Conservation (phyloP, 37 sponge, comb jelly and placozoan species). For the Petrosia ficiformis region DNA sequence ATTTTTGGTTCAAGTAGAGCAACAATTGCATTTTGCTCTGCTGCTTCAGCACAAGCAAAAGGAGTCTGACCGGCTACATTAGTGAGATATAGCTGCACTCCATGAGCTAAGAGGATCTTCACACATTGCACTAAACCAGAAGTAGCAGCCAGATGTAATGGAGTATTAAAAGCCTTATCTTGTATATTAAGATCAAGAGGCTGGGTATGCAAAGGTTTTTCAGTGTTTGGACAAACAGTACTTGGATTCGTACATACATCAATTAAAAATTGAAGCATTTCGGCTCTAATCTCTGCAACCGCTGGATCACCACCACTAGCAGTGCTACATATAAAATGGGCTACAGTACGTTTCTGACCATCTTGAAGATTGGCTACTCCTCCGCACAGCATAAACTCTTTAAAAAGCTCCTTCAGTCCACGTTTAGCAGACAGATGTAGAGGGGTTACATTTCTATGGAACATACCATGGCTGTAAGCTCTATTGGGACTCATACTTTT, state of each 20-base stretch:
- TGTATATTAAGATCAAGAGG: constrained; percentile 11
- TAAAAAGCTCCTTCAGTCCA: constrained; percentile 9
- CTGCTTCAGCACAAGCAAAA: constrained; percentile 18
- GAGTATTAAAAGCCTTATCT: constrained; percentile 22
- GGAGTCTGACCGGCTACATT: constrained; percentile 36
- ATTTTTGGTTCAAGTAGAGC: constrained; percentile 20
- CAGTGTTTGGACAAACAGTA: neutral
- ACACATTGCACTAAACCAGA: constrained; percentile 11
- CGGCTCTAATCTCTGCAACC: constrained; percentile 12
- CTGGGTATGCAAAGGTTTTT: neutral
- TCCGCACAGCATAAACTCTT: constrained; percentile 18
- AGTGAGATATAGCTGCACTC: neutral
- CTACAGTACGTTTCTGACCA: constrained; percentile 1
- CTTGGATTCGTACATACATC: constrained; percentile 11
- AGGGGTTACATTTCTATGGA: constrained; percentile 5
- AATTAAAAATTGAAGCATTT: constrained; percentile 25
- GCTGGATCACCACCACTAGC: neutral
- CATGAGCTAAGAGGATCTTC: constrained; percentile 15
- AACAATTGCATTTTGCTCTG: constrained; percentile 2
- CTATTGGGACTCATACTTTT: constrained; percentile 7
- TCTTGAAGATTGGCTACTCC: constrained; percentile 15
- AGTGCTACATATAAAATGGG: constrained; percentile 15
- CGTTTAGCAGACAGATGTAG: constrained; percentile 25
- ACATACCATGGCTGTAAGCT: neutral
- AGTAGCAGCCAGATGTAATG: constrained; percentile 24